A percentile compares a stretch with the other conserved stretches of the same genome.
These are phyloP conservation scores for Gastrophysa polygoni DNA, from an alignment of 2,888 invertebrate species.

Conservation along the genomic window DNA sequence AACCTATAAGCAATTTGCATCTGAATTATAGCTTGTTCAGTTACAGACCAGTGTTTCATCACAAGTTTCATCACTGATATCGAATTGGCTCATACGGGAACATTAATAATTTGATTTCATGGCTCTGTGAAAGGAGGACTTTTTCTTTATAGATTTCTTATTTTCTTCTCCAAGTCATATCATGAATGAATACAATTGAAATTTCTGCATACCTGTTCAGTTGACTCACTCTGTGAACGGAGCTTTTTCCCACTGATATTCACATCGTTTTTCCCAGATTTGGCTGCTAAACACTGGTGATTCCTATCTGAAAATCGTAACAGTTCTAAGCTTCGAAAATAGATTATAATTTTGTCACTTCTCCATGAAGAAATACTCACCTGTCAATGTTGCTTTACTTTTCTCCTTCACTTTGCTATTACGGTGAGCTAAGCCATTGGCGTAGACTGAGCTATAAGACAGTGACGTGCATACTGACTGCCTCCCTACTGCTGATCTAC, in stretches of 20 bases:
- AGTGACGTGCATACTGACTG: slow-evolving; percentile 58
- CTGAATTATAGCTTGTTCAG: no score
- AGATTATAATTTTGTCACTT: neutral
- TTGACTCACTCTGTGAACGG: neutral
- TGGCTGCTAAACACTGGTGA: neutral
- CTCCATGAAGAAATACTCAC: no score
- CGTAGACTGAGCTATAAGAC: slow-evolving; percentile 57
- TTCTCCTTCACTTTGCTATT: slow-evolving; percentile 47
- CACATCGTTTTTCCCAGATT: neutral
- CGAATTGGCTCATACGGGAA: no score
- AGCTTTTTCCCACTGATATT: neutral
- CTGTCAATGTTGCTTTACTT: slow-evolving; percentile 4
- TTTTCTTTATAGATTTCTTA: no score
- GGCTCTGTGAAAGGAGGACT: no score
- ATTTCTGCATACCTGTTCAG: neutral
- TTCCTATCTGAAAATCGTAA: neutral
- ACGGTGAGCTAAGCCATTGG: slow-evolving; percentile 52
- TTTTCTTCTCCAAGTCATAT: no score
- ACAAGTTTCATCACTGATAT: no score
- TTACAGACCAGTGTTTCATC: no score
- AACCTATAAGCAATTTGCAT: no score
- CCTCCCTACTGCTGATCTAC: slow-evolving; percentile 54
- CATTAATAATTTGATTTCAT: no score
- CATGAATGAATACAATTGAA: neutral
- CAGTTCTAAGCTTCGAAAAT: neutral